Evolutionary conservation across 2,113 vertebrate genomes (phyloP).

Genomic region (Megaleporinus macrocephalus): DNA sequence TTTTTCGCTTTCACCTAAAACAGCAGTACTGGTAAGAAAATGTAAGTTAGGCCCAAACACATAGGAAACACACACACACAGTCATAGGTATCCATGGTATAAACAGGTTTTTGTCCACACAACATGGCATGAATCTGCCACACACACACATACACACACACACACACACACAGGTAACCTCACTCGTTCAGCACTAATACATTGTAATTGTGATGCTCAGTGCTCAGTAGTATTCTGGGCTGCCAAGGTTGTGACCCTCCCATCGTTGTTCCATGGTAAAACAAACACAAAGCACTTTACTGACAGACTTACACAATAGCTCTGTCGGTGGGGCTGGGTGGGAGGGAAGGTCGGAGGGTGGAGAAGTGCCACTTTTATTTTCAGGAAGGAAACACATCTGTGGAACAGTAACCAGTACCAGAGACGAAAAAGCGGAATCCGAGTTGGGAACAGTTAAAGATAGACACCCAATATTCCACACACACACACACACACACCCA

Average conservation of each 20-base stretch:
- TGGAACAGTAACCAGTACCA: constrained; percentile 62
- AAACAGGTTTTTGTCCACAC: too few relatives aligned
- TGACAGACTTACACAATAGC: constrained; percentile 16
- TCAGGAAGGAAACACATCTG: constrained; percentile 68
- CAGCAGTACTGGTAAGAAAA: too few relatives aligned
- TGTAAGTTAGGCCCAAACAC: too few relatives aligned
- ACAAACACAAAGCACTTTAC: constrained; percentile 22
- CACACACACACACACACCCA: constrained; percentile 26
- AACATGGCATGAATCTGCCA: too few relatives aligned
- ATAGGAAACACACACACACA: too few relatives aligned
- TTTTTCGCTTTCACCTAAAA: too few relatives aligned
- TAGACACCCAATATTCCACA: constrained; percentile 47
- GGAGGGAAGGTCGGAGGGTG: not conserved
- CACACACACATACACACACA: too few relatives aligned
- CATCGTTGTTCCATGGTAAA: constrained; percentile 6
- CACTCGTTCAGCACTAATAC: not conserved
- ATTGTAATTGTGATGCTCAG: not conserved
- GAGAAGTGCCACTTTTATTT: constrained; percentile 61
- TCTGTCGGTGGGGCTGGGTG: not conserved
- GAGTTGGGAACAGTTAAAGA: constrained; percentile 53
- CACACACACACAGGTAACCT: too few relatives aligned
- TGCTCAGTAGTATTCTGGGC: not conserved
- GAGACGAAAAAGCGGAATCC: constrained; percentile 56
- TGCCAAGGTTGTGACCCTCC: not conserved
- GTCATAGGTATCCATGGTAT: too few relatives aligned